Base-by-base conservation (phyloP, 2,113 vertebrate genomes). In the Rhea pennata region DNA sequence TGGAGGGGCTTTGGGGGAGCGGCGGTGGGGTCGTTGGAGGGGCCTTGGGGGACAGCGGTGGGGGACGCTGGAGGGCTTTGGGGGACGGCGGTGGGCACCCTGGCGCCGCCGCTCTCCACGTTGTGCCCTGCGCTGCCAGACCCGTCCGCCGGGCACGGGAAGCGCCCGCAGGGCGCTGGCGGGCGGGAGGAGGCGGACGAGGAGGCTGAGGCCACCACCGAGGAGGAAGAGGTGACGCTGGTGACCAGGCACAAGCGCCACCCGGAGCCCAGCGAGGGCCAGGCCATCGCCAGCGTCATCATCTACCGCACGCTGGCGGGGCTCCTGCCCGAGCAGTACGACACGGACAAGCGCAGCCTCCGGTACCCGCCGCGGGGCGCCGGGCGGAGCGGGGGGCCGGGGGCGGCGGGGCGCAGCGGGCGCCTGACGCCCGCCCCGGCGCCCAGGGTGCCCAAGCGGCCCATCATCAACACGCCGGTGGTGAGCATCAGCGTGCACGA, bases 331-430 rank as follows among this genome's bases (percentile, higher is more conserved):
- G 98, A 99, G 95, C 98, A 97, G 97, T 99, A 99, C 2, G 99
- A 99, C 94, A 98, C 98, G 0, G 99, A 99, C 98, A 99, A 99
- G 97, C 98, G 99, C 84, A 99, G 99, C 95, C 98, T 99, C 70
- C 97, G 99, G 99, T 99, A 92, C 36, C 59, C 21, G 4, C 5
- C 15, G 15, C 33, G 8, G 59, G 29, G 73, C 51, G 26, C 29
- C n/a, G 36, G 27, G 46, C 10, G 44, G 14, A 16, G 10, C 15
- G 12, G 10, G 11, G 48, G 16, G 27, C 12, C 5, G 29, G 62
- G 53, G 53, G 10, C 29, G 10, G 13, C 2, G 12, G 40, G 5
- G 13, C 31, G 16, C 7, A 15, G 53, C 36, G n/a, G 11, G 50
- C 19, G 8, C 27, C 31, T 16, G 29, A 40, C 24, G 13, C 23